Base-by-base conservation (phyloP, 2,113 vertebrate genomes). In the Naja naja region DNA sequence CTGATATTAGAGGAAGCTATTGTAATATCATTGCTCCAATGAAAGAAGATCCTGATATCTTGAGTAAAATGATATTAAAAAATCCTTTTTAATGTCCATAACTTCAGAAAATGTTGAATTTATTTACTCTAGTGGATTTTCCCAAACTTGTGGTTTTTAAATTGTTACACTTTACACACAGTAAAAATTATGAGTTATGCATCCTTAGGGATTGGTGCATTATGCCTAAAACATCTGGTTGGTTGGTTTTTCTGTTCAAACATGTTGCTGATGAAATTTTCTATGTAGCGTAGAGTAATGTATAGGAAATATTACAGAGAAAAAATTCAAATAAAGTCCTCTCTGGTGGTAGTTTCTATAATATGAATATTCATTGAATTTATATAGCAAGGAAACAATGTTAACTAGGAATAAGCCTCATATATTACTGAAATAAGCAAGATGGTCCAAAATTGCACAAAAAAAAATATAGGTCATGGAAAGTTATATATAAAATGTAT, bases 21-120 rank as follows among this genome's bases (percentile, higher is more conserved):
- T 87, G 23, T n/a, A 20, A 91, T 54, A 90, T 89, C 74, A 39
- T 4, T 87, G 96, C 90, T n/a, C 23, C 58, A 94, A 64, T 92
- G 45, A 85, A 74, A 93, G 93, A 90, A 56, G 47, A 69, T 93
- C 64, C 90, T 85, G 8, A 6, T 27, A 89, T 91, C 55, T 47
- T 90, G 30, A 53, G 16, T 69, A 93, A 27, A 94, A 93, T 1
- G 54, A 92, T 94, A 89, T 91, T 49, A 52, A 9, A 12, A 89
- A 85, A 60, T 34, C 10, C 3, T 69, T 47, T 47, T 47, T 52
- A 53, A 69, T 53, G 22, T 16, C 23, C 34, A 55, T 88, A 87
- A 64, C 2, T 74, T 85, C 27, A n/a, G 4, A 54, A 74, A 91
- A 91, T 58, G 4, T 43, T 20, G n/a, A 89, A 30, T 47, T 56